These are phyloP conservation scores for Phoenicopterus ruber DNA, from an alignment of 2,113 vertebrate species.

Conservation along the genomic window DNA sequence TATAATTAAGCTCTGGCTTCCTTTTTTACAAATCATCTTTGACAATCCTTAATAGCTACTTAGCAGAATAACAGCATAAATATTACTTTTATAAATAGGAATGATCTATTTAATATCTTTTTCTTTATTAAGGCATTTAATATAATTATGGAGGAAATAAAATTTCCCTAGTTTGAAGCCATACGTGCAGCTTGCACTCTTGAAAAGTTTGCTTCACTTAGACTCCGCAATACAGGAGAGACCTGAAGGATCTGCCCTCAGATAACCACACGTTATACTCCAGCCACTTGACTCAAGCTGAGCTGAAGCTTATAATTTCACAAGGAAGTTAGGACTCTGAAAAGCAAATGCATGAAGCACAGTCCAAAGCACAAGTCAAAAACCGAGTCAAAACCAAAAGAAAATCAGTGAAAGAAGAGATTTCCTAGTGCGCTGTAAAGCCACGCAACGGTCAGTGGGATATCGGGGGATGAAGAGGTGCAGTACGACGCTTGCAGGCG, in stretches of 20 bases:
- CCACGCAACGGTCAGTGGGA: not conserved
- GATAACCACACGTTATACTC: not conserved
- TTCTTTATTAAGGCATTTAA: not conserved
- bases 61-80: not conserved
- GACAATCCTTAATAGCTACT: constrained; percentile 17
- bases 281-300: not conserved
- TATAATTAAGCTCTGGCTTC: not conserved
- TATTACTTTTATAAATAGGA: constrained; percentile 8
- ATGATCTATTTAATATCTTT: not conserved
- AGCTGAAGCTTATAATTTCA: not conserved
- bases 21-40: not conserved
- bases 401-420: not conserved
- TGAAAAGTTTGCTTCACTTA: not conserved
- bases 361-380: not conserved
- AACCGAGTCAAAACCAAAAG: not conserved
- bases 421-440: accelerated
- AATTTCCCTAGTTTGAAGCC: not conserved
- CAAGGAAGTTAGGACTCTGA: not conserved
- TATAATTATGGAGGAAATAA: not conserved
- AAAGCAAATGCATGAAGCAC: not conserved
- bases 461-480: not conserved
- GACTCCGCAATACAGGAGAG: not conserved
- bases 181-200: accelerated
- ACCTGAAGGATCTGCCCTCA: not conserved
- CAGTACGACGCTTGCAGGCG: not conserved